Base-by-base conservation (phyloP, 2,113 vertebrate genomes). In the Nerophis lumbriciformis region DNA sequence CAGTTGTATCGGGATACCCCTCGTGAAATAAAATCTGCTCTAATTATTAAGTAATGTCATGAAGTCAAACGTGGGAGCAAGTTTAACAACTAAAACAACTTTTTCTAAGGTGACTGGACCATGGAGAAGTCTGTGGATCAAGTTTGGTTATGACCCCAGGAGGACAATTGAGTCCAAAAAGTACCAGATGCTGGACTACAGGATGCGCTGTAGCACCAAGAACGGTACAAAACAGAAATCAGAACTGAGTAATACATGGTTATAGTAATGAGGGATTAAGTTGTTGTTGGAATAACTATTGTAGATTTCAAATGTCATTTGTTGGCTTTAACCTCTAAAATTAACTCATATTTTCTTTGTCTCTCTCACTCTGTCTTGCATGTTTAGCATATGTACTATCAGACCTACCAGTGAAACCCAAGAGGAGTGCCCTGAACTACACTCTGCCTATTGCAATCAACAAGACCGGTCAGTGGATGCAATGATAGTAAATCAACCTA, bases 41-140 rank as follows among this genome's bases (percentile, higher is more conserved):
- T 54, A 5, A 5, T 1, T 3, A 9, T 45, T 11, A 45, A n/a
- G 36, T 38, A 55, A 65, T 21, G 8, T 15, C 0, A 3, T 28
- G 0, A 5, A 50, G 45, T 45, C 2, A 8, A 51, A 44, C 21
- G 2, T 14, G 2, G 45, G 5, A 39, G 19, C 8, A 13, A 13
- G 28, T 50, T 19, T 53, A 19, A 5, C 9, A 45, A 45, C 12
- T 45, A 2, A 44, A 45, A 45, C 10, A 8, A 1, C 8, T 56
- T 3, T 42, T 42, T 19, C n/a, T 6, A 65, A 99, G 97, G 86
- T 98, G 70, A 99, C 96, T 0, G 96, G 96, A 4, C 96, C 97
- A 0, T 99, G 97, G 97, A 93, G 97, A 71, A 98, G 95, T 80
- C 85, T 99, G 45, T 99, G 97, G 97, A 93, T 99, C 58, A 90